These are phyloP conservation scores for Gryllus bimaculatus DNA, from an alignment of 1,140 invertebrate genomes.

Conservation along the genomic window DNA sequence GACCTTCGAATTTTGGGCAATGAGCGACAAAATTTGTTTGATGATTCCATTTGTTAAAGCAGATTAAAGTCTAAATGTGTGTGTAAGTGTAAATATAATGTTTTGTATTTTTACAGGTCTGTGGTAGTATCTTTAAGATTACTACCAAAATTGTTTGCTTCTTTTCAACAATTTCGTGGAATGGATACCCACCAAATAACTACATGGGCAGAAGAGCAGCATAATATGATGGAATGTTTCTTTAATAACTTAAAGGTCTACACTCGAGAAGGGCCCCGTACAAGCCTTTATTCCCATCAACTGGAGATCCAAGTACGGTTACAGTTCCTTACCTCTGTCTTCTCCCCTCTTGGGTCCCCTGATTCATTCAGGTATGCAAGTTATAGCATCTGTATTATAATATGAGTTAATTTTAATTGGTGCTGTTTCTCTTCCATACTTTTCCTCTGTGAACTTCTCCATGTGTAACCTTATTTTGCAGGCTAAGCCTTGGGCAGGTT, in stretches of 20 bases:
- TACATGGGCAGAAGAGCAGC: slow-evolving; percentile 80
- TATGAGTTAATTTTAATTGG: not conserved
- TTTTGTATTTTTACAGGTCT: slow-evolving; percentile 44
- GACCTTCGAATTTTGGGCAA: too few relatives aligned
- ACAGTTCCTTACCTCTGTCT: slow-evolving; percentile 85
- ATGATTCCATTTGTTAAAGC: not conserved
- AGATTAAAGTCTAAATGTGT: too few relatives aligned
- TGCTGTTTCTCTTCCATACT: not conserved
- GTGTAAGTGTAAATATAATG: slow-evolving; percentile 16
- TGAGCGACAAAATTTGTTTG: not conserved
- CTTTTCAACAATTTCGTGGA: slow-evolving; percentile 79
- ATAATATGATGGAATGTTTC: slow-evolving; percentile 86
- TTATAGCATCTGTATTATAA: not conserved
- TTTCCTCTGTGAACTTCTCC: not conserved
- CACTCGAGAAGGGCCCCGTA: slow-evolving; percentile 36
- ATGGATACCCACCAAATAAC: slow-evolving; percentile 73
- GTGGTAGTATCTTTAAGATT: slow-evolving; percentile 80
- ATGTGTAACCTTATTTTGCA: slow-evolving; percentile 33
- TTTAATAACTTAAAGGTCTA: slow-evolving; percentile 63
- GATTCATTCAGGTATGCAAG: slow-evolving; percentile 60
- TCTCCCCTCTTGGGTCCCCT: slow-evolving; percentile 80
- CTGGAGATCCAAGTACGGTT: slow-evolving; percentile 83
- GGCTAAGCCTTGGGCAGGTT: slow-evolving; percentile 77
- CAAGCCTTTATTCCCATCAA: slow-evolving; percentile 70
- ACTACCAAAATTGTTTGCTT: slow-evolving; percentile 80